A percentile compares a stretch with the other conserved stretches of the same genome.
Conservation (phyloP, 2,888 invertebrate species). For the Plebejus melissa region DNA sequence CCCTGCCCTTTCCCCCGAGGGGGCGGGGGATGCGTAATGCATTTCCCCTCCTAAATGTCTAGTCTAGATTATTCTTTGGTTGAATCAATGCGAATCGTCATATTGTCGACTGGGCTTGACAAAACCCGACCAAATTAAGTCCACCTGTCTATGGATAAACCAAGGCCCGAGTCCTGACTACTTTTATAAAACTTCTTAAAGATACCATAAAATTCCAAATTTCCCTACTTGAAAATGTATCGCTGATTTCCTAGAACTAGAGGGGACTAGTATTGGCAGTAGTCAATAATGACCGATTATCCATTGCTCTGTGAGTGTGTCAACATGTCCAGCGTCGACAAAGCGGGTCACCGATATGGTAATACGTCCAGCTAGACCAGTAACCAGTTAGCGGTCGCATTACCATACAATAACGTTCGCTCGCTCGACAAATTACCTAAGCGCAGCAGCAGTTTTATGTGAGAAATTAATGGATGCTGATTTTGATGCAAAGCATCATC, state of each 20-base stretch:
- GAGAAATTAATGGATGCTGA: not conserved
- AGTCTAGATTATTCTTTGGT: too few species aligned
- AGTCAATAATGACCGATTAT: not conserved
- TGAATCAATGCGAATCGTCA: too few species aligned
- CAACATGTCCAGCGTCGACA: conserved; percentile 22
- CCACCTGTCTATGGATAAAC: too few species aligned
- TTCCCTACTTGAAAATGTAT: not conserved
- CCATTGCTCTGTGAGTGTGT: conserved; percentile 7
- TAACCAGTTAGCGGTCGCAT: conserved; percentile 53
- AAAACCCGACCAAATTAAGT: too few species aligned
- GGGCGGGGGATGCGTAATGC: too few species aligned
- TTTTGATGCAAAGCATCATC: not conserved
- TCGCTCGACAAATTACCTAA: not conserved
- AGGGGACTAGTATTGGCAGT: not conserved
- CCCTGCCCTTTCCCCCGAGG: too few species aligned
- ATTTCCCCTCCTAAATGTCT: too few species aligned
- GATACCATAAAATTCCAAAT: not conserved
- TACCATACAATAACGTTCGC: conserved; percentile 24
- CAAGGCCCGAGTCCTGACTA: too few species aligned
- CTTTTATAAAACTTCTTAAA: not conserved
- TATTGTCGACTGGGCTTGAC: too few species aligned
- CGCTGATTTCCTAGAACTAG: not conserved
- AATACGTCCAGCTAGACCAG: conserved; percentile 62
- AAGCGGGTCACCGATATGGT: conserved; percentile 58
- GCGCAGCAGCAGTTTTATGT: not conserved